Base-by-base conservation (phyloP, 2,113 vertebrate genomes). In the Climacteris rufus region DNA sequence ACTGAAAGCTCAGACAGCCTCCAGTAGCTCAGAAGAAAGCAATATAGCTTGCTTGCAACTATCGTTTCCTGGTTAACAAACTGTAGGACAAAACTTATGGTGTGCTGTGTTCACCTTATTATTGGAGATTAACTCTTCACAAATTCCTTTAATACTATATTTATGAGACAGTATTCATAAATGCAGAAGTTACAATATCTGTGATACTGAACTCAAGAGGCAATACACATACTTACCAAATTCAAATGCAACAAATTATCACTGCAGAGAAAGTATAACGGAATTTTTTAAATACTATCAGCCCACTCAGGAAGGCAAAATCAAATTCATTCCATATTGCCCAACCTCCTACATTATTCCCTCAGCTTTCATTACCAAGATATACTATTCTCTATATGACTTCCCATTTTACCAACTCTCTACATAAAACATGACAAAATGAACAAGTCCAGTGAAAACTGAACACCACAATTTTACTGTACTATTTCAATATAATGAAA, bases 291-390 rank as follows among this genome's bases (percentile, higher is more conserved):
- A 98, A 98, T 99, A 97, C 98, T 98, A 93, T 80, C 98, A 94
- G 97, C 99, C 99, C 98, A 99, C 99, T 94, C 97, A 96, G 89
- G 87, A 97, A 97, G 96, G 98, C 98, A 98, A 97, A 97, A 97
- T 97, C 97, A 98, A 98, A 99, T 99, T 98, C 98, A 98, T 35
- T 96, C 93, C 94, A 98, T 97, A 97, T 97, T 97, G 93, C 96
- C 95, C 96, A 93, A 94, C 98, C 98, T 98, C 98, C 98, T 97
- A 98, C 99, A 97, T 98, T 98, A 98, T 98, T 98, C 98, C 98
- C 98, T 98, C 98, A 98, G 87, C 92, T 96, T 95, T 79, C 89
- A 89, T 74, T 95, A 82, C 75, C 18, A 28, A 85, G 94, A 89
- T 84, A 83, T 66, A 93, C 90, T 91, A 97, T 96, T 88, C 91